These are phyloP conservation scores for Noctua pronuba DNA, from an alignment of 2,888 invertebrate species.

Conservation along the genomic window DNA sequence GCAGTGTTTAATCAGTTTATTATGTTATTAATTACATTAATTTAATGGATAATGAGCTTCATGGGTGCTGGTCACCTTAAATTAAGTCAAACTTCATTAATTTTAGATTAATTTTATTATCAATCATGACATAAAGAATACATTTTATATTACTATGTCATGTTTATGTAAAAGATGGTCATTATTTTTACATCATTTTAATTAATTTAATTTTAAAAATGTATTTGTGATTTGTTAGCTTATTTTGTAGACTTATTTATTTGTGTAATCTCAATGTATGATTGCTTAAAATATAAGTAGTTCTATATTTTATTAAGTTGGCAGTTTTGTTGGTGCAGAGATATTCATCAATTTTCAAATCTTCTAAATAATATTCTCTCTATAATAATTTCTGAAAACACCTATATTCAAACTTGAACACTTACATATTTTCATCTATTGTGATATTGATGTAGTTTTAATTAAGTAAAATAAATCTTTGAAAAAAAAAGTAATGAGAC, in stretches of 20 bases:
- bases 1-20: slow-evolving; percentile 30
- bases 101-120: slow-evolving; percentile 47
- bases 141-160: slow-evolving; percentile 29
- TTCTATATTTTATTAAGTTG: slow-evolving; percentile 24
- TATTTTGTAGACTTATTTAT: slow-evolving; percentile 56
- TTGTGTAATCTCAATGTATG: slow-evolving; percentile 49
- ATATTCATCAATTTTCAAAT: slow-evolving; percentile 3
- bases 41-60: slow-evolving; percentile 45
- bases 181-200: slow-evolving; percentile 51
- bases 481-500: background rate
- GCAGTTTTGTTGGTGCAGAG: slow-evolving; percentile 28
- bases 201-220: slow-evolving; percentile 30
- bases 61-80: slow-evolving; percentile 76
- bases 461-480: background rate
- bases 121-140: slow-evolving; percentile 63
- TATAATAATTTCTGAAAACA: background rate
- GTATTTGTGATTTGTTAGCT: slow-evolving; percentile 62
- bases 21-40: slow-evolving; percentile 41
- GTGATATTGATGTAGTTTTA: slow-evolving; percentile 16
- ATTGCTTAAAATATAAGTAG: slow-evolving; percentile 36
- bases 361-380: background rate
- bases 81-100: slow-evolving; percentile 61
- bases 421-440: slow-evolving; percentile 15
- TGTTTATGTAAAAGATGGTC: slow-evolving; percentile 43
- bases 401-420: background rate